Evolutionary conservation across 2,113 vertebrate species (phyloP), one percentile per base, ranked within the genome.

Genomic region (Chinchilla lanigera): DNA sequence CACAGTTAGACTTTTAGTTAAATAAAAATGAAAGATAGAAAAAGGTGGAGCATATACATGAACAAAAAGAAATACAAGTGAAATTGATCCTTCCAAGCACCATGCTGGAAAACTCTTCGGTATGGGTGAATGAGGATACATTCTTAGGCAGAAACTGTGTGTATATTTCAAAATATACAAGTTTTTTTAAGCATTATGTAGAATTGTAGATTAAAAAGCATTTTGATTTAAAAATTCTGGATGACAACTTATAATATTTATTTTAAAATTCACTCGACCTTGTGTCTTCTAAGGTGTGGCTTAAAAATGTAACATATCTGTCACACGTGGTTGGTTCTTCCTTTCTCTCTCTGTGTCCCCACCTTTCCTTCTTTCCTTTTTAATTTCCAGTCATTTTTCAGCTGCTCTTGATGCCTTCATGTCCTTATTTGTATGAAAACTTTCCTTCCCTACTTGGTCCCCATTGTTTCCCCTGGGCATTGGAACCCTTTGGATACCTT

Each of bases 141-240:
- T 52, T 19, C 26, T 69, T 35, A 1, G 8, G 50, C 7, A 44
- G 50, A 89, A 85, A 33, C 8, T 41, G 17, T 1, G 2, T 0
- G 47, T 8, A 11, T 7, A 19, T 47, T 61, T 87, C 17, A n/a
- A 84, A 86, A 8, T 54, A 33, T 71, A 4, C 56, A 58, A 28
- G 19, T 28, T 65, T 93, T 92, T 92, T 81, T 58, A 91, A 82
- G 44, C 38, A 9, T 83, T 35, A 0, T 16, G 1, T 28, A 0
- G 60, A 14, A 41, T 44, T 9, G 41, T 28, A 82, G 71, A 28
- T 63, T 77, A 47, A 41, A 88, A 86, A 63, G 33, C 16, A 52
- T n/a, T 95, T 85, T 83, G 30, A 35, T 47, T 80, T 60, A 90
- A 77, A 84, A 90, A 33, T 61, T 86, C 69, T 35, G 35, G 26